A percentile compares a stretch with the other conserved stretches of the same genome.
Conservation (phyloP, 1,140 invertebrate genomes). For the Bombus balteatus region DNA sequence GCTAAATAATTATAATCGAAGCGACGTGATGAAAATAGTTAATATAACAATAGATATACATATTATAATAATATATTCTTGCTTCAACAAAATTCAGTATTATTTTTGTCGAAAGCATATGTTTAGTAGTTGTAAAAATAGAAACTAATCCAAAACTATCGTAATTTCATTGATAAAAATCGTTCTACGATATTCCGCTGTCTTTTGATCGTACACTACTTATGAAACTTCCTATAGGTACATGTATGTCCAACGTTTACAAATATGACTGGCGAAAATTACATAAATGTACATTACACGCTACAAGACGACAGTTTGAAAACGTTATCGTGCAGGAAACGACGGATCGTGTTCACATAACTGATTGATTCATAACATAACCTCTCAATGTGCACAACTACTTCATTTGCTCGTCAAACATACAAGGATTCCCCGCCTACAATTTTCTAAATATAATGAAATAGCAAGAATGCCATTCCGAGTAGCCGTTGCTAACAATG, state of each 20-base stretch:
- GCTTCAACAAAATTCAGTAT: no score
- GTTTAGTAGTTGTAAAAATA: no score
- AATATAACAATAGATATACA: no score
- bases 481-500: slow-evolving; percentile 37
- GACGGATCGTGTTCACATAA: neutral
- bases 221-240: no score
- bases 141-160: no score
- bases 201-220: neutral
- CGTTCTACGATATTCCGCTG: neutral
- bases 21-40: no score
- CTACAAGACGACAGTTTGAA: no score
- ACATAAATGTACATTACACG: neutral
- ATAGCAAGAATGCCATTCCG: slow-evolving; percentile 13
- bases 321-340: neutral
- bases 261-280: neutral
- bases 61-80: no score
- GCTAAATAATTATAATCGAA: no score
- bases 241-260: neutral
- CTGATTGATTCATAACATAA: neutral
- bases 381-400: neutral
- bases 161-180: neutral
- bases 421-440: neutral
- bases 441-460: neutral
- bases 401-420: neutral
- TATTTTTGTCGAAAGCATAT: no score